Evolutionary conservation across 2,888 invertebrate genomes (phyloP), one percentile per base, ranked within the genome.

Genomic region (Julus scandinavius): DNA sequence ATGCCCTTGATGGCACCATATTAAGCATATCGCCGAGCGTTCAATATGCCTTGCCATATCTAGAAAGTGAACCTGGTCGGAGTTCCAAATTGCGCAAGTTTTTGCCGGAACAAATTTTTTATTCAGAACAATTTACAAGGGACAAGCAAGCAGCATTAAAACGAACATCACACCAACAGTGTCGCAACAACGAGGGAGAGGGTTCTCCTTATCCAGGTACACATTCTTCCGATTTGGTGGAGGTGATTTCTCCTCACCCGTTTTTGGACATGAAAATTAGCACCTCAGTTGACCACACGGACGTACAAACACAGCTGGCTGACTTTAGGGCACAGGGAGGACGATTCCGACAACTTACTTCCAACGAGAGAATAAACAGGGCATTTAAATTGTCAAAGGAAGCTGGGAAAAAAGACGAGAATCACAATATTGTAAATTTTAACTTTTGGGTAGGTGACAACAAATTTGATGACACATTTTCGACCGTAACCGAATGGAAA

Each of bases 251-350:
- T 7, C 92, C 94, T 0, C 97, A 98, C 93, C 94, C 95, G 7
- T 97, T 98, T 92, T 93, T 96, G 0, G 93, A 94, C 45, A 93
- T 95, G 89, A 95, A 96, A 91, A 94, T 98, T 80, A 95, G 91
- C 0, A 92, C 94, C 17, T 92, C 94, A 0, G 93, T 94, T 4
- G 95, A 96, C 89, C 94, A 94, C 89, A 93, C 94, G 0, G 94
- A 95, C 1, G 93, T 96, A 58, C 95, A 96, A 92, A 94, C 95
- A 0, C 91, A 96, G 88, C 92, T 98, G 13, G 96, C 98, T 0
- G 95, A 96, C 92, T 99, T 96, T 92, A 94, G 99, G 58, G 97
- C 99, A 0, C 94, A 95, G 89, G 98, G 98, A 0, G 96, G 97
- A 15, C 93, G 95, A 6, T 91, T 92, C 88, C 49, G 85, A 38